Evolutionary conservation across 2,888 invertebrate species (phyloP), one percentile per base, ranked within the genome.

Genomic region (Agrilus mali): DNA sequence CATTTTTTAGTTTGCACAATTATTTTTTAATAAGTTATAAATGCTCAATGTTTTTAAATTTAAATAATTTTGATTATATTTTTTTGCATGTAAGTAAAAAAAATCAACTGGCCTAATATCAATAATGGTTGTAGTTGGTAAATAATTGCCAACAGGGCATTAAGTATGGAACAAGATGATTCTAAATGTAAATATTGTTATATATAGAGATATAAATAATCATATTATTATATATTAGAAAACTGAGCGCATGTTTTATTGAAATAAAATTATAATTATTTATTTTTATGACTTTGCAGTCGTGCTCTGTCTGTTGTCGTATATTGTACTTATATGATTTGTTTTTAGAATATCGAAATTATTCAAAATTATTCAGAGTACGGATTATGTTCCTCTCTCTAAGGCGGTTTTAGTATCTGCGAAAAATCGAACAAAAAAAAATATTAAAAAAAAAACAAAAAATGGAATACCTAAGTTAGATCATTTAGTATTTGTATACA

Each of bases 111-210:
- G 22, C 38, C 15, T 27, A 22, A 38, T 17, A 38, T 38, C 12
- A 22, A n/a, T 17, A 20, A 38, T 12, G 2, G 22, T 3, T 7
- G n/a, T 36, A 6, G 6, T 5, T 14, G n/a, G 14, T 15, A 47
- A 43, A 43, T 40, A 48, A 50, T 46, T 48, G 46, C 50, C 48
- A 51, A 50, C 51, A 45, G 51, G 50, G 47, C 50, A 50, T 46
- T 50, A 40, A 48, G 46, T 53, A 57, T 56, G 59, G 60, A 61
- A 58, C 60, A 59, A 60, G 56, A 64, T 63, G 59, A 67, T 69
- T 71, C 71, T 71, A 71, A 71, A 71, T 71, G 71, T 71, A 71
- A 66, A 71, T 71, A 71, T 69, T 70, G 70, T 71, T 71, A 69
- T 61, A 67, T 67, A 67, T 61, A 63, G 60, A 58, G 55, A 55